A percentile compares a stretch with the other conserved stretches of the same genome.
Evolutionary conservation across 2,113 vertebrate species (phyloP).

Genomic region (Cynopterus brachyotis): DNA sequence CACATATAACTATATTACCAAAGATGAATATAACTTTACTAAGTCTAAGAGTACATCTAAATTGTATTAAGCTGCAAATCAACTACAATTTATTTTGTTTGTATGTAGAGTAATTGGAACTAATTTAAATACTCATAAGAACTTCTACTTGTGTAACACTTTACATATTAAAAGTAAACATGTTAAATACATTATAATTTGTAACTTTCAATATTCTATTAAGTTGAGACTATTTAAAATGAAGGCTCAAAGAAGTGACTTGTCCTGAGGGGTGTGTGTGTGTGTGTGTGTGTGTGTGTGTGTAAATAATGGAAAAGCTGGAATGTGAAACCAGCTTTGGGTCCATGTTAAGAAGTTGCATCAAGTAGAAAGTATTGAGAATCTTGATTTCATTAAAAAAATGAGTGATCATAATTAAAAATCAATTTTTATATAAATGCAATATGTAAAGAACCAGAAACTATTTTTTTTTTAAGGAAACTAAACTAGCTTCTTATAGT

Average conservation of each 20-base stretch:
- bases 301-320: neutral
- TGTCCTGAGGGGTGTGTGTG: neutral
- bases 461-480: neutral
- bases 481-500: neutral
- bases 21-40: neutral
- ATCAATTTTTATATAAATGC: neutral
- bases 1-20: neutral
- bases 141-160: neutral
- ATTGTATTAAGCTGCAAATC: neutral
- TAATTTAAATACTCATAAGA: neutral
- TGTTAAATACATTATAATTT: neutral
- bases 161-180: neutral
- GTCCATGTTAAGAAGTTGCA: neutral
- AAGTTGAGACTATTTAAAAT: neutral
- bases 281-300: neutral
- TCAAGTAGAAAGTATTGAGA: neutral
- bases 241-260: neutral
- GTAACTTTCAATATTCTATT: neutral
- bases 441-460: neutral
- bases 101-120: neutral
- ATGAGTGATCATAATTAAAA: neutral
- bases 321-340: neutral
- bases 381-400: neutral
- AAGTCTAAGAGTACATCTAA: neutral
- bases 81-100: neutral